Percentiles rank a stretch among this genome's conserved stretches.
These are phyloP conservation scores for Dendroctonus valens DNA, from an alignment of 1,140 invertebrate species.

Conservation along the genomic window DNA sequence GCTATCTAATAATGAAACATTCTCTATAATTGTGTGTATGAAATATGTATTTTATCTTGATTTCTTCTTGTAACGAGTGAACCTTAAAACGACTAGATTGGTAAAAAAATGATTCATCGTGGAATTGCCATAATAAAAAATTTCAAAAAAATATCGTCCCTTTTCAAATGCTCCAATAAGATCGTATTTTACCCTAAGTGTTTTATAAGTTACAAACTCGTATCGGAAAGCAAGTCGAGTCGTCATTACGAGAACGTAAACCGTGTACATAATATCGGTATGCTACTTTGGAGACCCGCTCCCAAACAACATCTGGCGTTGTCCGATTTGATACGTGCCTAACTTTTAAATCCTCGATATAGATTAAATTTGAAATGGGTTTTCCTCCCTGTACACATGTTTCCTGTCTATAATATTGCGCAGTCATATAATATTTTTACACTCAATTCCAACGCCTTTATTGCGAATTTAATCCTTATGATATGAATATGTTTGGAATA, in stretches of 20 bases:
- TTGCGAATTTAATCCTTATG: constrained; percentile 34
- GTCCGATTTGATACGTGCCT: constrained; percentile 46
- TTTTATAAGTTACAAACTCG: constrained; percentile 21
- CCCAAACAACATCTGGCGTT: constrained; percentile 43
- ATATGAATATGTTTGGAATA: constrained; percentile 12
- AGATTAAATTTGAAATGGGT: constrained; percentile 42
- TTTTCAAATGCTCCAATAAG: background rate
- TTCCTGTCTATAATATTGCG: constrained; percentile 40
- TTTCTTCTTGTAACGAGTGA: too few species aligned
- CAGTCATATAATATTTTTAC: constrained; percentile 35
- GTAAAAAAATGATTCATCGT: too few species aligned
- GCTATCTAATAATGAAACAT: too few species aligned
- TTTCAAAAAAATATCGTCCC: too few species aligned
- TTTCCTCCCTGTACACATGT: constrained; percentile 35
- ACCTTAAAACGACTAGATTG: too few species aligned
- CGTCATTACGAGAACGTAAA: constrained; percentile 44
- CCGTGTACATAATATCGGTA: constrained; percentile 43
- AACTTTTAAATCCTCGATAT: constrained; percentile 45
- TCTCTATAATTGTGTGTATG: too few species aligned
- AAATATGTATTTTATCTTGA: too few species aligned
- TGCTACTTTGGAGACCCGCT: constrained; percentile 38
- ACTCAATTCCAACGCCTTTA: constrained; percentile 31
- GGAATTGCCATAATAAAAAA: too few species aligned
- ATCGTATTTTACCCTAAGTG: constrained; percentile 13
- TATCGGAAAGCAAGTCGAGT: constrained; percentile 18